Percentiles rank a stretch among this genome's conserved stretches.
Conservation (phyloP, 2,888 invertebrate genomes). For the Orchesella flavescens region DNA sequence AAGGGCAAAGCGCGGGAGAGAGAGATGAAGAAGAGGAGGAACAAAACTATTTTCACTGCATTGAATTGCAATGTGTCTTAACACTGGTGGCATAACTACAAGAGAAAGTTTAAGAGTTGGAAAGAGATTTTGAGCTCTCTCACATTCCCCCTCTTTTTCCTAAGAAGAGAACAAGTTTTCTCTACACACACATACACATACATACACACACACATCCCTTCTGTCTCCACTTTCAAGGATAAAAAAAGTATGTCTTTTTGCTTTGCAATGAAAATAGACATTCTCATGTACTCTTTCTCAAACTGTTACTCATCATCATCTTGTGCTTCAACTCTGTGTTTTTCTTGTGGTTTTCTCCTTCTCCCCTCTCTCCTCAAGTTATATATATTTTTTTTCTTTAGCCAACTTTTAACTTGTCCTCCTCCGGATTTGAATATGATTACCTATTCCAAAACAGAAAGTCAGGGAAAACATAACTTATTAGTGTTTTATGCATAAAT, state of each 20-base stretch:
- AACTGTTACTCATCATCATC: constrained; percentile 8
- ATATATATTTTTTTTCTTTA: constrained; percentile 18
- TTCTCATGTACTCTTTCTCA: background rate
- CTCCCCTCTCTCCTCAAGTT: background rate
- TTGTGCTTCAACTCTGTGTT: no score
- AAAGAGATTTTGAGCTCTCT: constrained; percentile 8
- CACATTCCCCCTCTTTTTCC: constrained; percentile 31
- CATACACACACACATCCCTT: background rate
- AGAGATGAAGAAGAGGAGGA: constrained; percentile 26
- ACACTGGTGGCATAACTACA: constrained; percentile 16
- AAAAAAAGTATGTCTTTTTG: no score
- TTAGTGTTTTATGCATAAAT: constrained; percentile 37
- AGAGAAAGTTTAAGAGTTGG: background rate
- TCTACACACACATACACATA: background rate
- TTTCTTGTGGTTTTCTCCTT: background rate
- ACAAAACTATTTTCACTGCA: constrained; percentile 10
- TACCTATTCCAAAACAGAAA: constrained; percentile 18
- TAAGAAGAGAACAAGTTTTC: no score
- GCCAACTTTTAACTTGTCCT: constrained; percentile 13
- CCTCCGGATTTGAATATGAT: constrained; percentile 26
- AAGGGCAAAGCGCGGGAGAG: background rate
- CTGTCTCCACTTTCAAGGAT: no score
- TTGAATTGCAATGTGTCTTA: constrained; percentile 17
- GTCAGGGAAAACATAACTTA: constrained; percentile 13
- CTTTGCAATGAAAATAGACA: no score